Conservation (phyloP, 2,888 invertebrate species). For the Malthinus seriepunctatus region DNA sequence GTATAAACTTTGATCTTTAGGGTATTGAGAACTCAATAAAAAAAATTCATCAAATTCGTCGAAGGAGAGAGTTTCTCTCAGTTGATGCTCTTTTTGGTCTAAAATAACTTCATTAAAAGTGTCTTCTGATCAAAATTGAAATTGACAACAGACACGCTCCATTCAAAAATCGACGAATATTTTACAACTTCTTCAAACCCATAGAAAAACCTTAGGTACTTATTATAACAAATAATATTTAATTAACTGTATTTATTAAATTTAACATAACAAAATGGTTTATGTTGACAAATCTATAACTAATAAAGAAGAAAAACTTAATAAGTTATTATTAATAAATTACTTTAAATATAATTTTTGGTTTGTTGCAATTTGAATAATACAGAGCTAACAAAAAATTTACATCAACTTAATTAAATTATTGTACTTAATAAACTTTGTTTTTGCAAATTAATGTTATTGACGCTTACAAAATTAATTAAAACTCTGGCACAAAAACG, state of each 20-base stretch:
- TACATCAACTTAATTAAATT: slow-evolving; percentile 2
- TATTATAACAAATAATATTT: too few species aligned
- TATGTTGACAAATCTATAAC: not conserved
- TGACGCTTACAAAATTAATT: not conserved
- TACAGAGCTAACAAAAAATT: not conserved
- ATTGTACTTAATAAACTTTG: slow-evolving; percentile 1
- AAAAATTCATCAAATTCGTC: too few species aligned
- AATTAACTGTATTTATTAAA: not conserved
- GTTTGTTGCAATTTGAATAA: slow-evolving; percentile 31
- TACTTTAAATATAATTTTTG: slow-evolving; percentile 44
- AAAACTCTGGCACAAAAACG: slow-evolving; percentile 3
- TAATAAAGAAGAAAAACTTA: slow-evolving; percentile 11
- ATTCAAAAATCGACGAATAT: too few species aligned
- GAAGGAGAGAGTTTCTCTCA: too few species aligned
- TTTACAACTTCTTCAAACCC: too few species aligned
- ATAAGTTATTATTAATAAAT: slow-evolving; percentile 28
- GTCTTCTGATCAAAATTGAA: too few species aligned
- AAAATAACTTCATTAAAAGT: too few species aligned
- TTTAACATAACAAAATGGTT: not conserved
- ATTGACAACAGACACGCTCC: too few species aligned
- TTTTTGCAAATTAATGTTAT: not conserved
- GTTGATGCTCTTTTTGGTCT: too few species aligned
- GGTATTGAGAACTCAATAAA: too few species aligned
- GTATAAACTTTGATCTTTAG: too few species aligned
- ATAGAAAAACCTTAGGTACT: too few species aligned